Conservation (phyloP, 2,797 vertebrate species). For the Philypnodon macrostomus region DNA sequence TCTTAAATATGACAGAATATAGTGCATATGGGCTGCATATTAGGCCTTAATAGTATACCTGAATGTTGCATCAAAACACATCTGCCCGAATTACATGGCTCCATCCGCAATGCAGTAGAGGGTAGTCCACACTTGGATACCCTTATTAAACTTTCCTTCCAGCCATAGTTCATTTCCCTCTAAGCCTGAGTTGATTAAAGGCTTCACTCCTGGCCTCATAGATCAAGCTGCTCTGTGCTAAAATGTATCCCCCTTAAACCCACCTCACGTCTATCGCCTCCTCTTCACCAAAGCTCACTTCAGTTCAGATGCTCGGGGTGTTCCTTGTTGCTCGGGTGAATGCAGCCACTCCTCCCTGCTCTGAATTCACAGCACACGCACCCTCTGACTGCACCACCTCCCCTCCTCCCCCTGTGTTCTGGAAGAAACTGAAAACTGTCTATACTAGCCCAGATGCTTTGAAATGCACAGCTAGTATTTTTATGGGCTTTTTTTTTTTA, state of each 20-base stretch:
- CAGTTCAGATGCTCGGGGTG: constrained; percentile 41
- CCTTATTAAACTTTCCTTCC: too few relatives aligned
- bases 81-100: too few relatives aligned
- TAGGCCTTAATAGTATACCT: too few relatives aligned
- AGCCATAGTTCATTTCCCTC: neutral
- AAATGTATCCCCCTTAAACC: constrained; percentile 6
- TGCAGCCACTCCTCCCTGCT: constrained; percentile 40
- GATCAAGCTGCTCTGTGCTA: constrained; percentile 35
- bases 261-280: constrained; percentile 9
- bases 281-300: constrained; percentile 39
- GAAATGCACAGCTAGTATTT: too few relatives aligned
- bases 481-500: too few relatives aligned
- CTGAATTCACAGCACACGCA: constrained; percentile 40
- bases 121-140: too few relatives aligned
- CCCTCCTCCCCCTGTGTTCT: constrained; percentile 9
- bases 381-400: constrained; percentile 13
- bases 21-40: too few relatives aligned
- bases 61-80: too few relatives aligned
- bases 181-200: neutral
- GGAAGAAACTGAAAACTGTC: constrained; percentile 1
- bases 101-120: neutral
- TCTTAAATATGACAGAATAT: too few relatives aligned
- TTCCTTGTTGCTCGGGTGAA: constrained; percentile 57
- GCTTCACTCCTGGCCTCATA: constrained; percentile 35
- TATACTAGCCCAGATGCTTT: constrained; percentile 21